Conservation (phyloP, 2,797 vertebrate species). For the Avahi laniger region DNA sequence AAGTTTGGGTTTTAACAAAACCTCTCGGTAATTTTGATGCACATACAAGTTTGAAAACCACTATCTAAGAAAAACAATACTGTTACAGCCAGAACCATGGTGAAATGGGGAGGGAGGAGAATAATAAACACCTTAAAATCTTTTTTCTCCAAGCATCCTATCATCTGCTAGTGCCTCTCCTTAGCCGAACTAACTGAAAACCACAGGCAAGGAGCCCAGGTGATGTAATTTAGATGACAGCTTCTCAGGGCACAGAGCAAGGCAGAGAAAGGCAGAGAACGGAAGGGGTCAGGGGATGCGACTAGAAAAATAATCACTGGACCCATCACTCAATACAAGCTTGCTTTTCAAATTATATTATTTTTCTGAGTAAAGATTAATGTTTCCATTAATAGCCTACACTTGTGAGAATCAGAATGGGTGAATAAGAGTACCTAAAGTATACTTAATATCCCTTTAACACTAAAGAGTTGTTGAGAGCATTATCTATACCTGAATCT, state of each 20-base stretch:
- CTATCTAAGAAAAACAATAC: neutral
- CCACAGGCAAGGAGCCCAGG: neutral
- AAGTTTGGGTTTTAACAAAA: neutral
- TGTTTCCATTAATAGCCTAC: constrained; percentile 7
- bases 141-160: neutral
- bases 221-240: neutral
- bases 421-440: neutral
- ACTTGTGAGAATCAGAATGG: neutral
- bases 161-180: neutral
- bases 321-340: neutral
- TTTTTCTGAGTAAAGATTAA: neutral
- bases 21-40: neutral
- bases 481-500: neutral
- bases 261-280: neutral
- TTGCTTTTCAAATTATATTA: neutral
- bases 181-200: neutral
- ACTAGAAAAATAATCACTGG: neutral
- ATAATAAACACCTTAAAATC: neutral
- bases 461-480: neutral
- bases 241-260: neutral
- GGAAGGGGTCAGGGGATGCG: neutral
- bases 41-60: neutral
- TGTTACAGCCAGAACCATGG: neutral
- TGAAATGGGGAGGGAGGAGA: neutral
- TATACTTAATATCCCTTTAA: neutral